Percentiles rank a stretch among this genome's conserved stretches.
Evolutionary conservation across 2,113 vertebrate genomes (phyloP).

Genomic region (Dissostichus mawsoni): DNA sequence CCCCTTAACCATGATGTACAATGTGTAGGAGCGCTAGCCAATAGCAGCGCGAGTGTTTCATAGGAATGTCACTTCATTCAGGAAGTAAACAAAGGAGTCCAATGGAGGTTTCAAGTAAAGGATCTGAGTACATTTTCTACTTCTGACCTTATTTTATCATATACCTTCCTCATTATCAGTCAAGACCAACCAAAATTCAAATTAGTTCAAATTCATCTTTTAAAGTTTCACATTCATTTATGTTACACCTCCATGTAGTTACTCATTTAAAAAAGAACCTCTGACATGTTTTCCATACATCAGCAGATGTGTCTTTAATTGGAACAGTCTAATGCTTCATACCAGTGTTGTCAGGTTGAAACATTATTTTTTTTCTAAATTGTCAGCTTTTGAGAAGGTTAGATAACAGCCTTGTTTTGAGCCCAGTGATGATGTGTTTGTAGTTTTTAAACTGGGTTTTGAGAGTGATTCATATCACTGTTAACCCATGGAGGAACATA

Average conservation of each 20-base stretch:
- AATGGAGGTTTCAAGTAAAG: too few species aligned
- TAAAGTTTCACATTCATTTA: neutral
- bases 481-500: constrained; percentile 4
- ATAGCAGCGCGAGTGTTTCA: too few species aligned
- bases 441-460: constrained; percentile 3
- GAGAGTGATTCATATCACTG: neutral
- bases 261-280: neutral
- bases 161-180: too few species aligned
- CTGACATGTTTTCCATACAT: constrained; percentile 33
- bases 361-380: neutral
- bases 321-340: constrained; percentile 19
- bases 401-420: constrained; percentile 11
- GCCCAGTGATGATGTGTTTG: neutral
- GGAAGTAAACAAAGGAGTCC: too few species aligned
- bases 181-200: neutral
- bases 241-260: neutral
- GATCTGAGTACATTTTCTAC: too few species aligned
- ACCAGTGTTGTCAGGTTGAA: constrained; percentile 24
- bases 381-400: constrained; percentile 21
- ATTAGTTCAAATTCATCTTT: neutral
- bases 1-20: too few species aligned
- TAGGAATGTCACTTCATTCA: too few species aligned
- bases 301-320: constrained; percentile 54
- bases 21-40: too few species aligned
- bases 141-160: too few species aligned